Percentiles rank a stretch among this genome's conserved stretches.
Conservation (phyloP, 1,140 invertebrate species). For the Drosophila ohnishii region DNA sequence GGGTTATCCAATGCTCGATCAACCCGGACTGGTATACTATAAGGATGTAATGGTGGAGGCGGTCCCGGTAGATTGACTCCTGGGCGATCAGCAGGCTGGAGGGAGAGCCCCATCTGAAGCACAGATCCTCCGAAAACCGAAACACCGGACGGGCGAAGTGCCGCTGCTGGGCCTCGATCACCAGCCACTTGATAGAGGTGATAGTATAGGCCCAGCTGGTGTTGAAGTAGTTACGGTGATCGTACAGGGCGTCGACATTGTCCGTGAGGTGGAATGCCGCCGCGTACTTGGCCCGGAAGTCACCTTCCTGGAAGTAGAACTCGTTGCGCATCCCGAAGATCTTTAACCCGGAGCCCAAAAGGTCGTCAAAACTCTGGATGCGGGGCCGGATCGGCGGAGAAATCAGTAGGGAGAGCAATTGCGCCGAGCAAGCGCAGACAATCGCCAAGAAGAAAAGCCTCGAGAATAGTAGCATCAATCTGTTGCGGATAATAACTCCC, state of each 20-base stretch:
- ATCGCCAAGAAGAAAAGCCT: conserved; percentile 19
- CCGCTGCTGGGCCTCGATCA: conserved; percentile 42
- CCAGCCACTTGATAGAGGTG: conserved; percentile 43
- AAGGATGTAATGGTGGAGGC: conserved; percentile 23
- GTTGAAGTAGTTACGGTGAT: conserved; percentile 50
- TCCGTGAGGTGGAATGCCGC: conserved; percentile 43
- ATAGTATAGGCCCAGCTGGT: conserved; percentile 65
- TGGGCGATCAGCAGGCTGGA: conserved; percentile 34
- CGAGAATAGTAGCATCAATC: not conserved
- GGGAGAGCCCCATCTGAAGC: conserved; percentile 1
- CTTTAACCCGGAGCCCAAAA: conserved; percentile 42
- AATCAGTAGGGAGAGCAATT: conserved; percentile 40
- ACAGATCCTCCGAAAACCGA: conserved; percentile 38
- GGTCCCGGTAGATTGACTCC: conserved; percentile 43
- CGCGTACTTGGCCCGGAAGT: conserved; percentile 60
- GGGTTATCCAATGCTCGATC: conserved; percentile 30
- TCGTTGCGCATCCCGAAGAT: conserved; percentile 48
- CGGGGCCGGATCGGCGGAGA: not conserved
- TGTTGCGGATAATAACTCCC: not conserved
- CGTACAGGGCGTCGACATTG: conserved; percentile 24
- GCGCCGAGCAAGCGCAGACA: conserved; percentile 37
- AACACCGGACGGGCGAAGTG: conserved; percentile 56
- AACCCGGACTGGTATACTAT: conserved; percentile 32
- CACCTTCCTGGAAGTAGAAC: conserved; percentile 32
- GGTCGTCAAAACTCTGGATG: conserved; percentile 54